Percentiles rank a stretch among this genome's conserved stretches.
Evolutionary conservation across 2,113 vertebrate species (phyloP).

Genomic region (Plectropomus leopardus): DNA sequence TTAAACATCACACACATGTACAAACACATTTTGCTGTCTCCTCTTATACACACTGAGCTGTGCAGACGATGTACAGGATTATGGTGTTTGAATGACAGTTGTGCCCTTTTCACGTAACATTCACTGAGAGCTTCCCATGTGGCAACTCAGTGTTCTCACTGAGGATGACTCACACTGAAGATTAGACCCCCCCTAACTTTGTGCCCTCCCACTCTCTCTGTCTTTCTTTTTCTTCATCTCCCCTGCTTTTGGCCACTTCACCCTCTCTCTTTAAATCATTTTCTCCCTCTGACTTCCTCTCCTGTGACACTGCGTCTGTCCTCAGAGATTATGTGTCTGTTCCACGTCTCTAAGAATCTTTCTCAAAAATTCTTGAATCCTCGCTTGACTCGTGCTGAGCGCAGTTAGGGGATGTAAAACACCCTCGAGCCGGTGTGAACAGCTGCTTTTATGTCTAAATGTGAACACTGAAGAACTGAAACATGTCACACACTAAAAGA

Average conservation of each 20-base stretch:
- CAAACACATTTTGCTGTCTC: background rate
- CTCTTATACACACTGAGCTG: background rate
- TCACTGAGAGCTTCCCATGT: conserved; percentile 28
- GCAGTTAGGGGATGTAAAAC: background rate
- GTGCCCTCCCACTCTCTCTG: conserved; percentile 22
- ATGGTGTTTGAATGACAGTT: conserved; percentile 53
- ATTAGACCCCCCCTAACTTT: conserved; percentile 33
- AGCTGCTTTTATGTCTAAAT: conserved; percentile 32
- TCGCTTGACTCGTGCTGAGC: background rate
- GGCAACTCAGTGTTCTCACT: conserved; percentile 51
- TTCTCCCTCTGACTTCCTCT: background rate
- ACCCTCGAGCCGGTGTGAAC: conserved; percentile 15
- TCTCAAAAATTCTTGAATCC: conserved; percentile 7
- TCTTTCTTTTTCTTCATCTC: conserved; percentile 12
- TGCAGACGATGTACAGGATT: conserved; percentile 24
- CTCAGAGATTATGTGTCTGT: background rate
- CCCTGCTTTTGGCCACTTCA: conserved; percentile 17
- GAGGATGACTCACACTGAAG: conserved; percentile 64
- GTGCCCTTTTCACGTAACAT: conserved; percentile 53
- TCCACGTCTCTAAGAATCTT: background rate
- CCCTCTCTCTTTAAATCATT: background rate
- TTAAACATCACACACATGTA: background rate
- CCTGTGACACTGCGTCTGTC: background rate
- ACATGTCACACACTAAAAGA: background rate
- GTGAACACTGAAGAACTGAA: conserved; percentile 16